A percentile compares a stretch with the other conserved stretches of the same genome.
phyloP scores from a whole-genome alignment of 2,888 invertebrate genomes.

The Drosophila gaucha region DNA sequence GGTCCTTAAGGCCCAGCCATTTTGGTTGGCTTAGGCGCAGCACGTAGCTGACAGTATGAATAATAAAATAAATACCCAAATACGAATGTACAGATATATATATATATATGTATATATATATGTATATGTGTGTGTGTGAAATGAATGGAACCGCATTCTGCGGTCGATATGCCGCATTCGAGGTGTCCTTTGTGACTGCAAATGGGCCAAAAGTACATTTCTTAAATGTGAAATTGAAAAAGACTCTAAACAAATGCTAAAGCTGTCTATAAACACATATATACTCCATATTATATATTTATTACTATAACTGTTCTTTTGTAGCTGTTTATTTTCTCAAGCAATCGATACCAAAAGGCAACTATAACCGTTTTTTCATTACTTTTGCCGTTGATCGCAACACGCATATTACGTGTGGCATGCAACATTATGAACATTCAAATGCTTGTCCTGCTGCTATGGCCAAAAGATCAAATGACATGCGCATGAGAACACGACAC shows the following conservation, averaged over 20 bases:
- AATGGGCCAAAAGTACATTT: neutral
- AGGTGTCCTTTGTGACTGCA: slow-evolving; percentile 28
- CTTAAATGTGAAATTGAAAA: neutral
- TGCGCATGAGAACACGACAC: slow-evolving; percentile 36
- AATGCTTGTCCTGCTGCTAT: slow-evolving; percentile 43
- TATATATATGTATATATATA: neutral
- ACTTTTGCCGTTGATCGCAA: slow-evolving; percentile 28
- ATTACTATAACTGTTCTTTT: neutral
- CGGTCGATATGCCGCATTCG: slow-evolving; percentile 74
- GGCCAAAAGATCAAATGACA: slow-evolving; percentile 52
- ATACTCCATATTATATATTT: neutral
- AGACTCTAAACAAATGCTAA: neutral
- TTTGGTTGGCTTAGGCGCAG: slow-evolving; percentile 44
- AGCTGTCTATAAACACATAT: neutral
- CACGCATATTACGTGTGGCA: slow-evolving; percentile 53
- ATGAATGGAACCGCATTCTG: slow-evolving; percentile 19
- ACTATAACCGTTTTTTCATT: slow-evolving; percentile 2
- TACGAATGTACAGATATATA: neutral
- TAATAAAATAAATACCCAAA: slow-evolving; percentile 68
- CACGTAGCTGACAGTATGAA: slow-evolving; percentile 68
- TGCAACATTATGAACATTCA: slow-evolving; percentile 48
- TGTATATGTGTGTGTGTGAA: neutral
- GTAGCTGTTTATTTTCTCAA: neutral
- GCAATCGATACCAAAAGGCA: slow-evolving; percentile 25
- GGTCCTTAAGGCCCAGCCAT: slow-evolving; percentile 26